phyloP scores from a whole-genome alignment of 2,797 vertebrate genomes.

The Catharus ustulatus region DNA sequence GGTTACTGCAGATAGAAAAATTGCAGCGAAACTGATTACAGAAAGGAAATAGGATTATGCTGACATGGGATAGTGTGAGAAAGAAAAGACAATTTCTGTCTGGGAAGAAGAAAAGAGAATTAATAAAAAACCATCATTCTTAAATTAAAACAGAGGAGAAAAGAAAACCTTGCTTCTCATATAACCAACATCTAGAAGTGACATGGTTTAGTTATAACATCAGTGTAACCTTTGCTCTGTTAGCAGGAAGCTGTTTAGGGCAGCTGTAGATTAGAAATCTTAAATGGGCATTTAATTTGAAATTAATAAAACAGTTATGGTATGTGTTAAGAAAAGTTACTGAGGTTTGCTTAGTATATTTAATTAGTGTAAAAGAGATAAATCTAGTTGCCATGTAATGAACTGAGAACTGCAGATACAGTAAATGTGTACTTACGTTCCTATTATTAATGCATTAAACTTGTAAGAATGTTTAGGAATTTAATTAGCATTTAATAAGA shows the following conservation, averaged over 20 bases:
- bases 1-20: neutral
- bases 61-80: neutral
- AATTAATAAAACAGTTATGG: constrained; percentile 83
- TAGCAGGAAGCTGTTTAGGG: constrained; percentile 71
- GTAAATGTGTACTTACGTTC: constrained; percentile 84
- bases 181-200: constrained; percentile 10
- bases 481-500: constrained; percentile 86
- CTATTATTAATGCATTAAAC: constrained; percentile 84
- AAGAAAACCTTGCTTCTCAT: neutral
- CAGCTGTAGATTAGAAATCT: constrained; percentile 77
- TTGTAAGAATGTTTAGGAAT: constrained; percentile 85
- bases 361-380: constrained; percentile 83
- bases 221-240: constrained; percentile 64
- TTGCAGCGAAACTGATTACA: neutral
- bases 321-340: constrained; percentile 83
- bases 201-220: constrained; percentile 56
- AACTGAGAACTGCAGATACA: constrained; percentile 82
- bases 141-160: neutral
- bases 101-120: neutral
- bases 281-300: constrained; percentile 82
- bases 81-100: neutral
- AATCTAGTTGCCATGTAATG: constrained; percentile 82
- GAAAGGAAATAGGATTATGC: neutral
- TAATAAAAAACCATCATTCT: neutral
- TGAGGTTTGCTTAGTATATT: constrained; percentile 83